Conservation (phyloP, 2,113 vertebrate genomes). For the Camarhynchus parvulus region DNA sequence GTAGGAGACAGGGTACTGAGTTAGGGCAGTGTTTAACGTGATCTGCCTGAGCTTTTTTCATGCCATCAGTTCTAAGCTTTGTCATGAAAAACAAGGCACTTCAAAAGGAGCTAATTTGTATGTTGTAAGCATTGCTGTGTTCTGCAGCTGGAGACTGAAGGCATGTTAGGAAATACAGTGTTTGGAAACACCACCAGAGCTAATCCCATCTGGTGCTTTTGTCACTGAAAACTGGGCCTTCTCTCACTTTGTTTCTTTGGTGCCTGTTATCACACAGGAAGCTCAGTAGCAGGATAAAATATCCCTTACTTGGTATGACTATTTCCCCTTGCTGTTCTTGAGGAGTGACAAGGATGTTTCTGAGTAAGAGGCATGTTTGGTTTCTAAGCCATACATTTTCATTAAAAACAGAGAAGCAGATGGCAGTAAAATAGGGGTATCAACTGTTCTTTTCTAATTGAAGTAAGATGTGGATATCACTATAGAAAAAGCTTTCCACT, state of each 20-base stretch:
- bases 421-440: background rate
- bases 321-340: background rate
- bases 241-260: background rate
- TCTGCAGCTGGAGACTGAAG: background rate
- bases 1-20: background rate
- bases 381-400: background rate
- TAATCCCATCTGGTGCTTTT: background rate
- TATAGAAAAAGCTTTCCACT: background rate
- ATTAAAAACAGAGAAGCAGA: background rate
- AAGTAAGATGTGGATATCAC: background rate
- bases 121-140: background rate
- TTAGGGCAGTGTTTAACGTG: background rate
- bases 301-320: background rate
- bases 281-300: background rate
- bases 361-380: background rate
- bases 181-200: background rate
- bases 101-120: background rate
- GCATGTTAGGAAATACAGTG: background rate
- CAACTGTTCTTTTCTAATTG: background rate
- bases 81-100: background rate
- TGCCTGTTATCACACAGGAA: background rate
- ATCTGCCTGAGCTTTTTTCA: background rate
- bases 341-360: background rate
- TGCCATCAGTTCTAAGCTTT: background rate
- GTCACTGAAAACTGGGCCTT: background rate